A percentile compares a stretch with the other conserved stretches of the same genome.
phyloP scores from a whole-genome alignment of 92 coral and sea anemone species.

The Virgularia gustaviana region DNA sequence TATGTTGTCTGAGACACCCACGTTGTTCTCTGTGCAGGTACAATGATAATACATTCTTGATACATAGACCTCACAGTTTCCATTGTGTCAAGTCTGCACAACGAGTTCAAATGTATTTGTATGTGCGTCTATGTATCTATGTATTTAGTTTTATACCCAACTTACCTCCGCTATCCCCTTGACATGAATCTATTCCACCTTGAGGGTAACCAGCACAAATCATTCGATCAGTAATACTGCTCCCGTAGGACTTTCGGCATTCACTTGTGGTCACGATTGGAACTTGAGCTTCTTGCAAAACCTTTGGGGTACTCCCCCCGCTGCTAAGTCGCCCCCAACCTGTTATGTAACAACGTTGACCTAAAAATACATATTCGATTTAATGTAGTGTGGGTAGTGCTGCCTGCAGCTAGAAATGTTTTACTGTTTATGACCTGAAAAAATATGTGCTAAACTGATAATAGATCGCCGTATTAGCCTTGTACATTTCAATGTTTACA shows the following conservation, averaged over 20 bases:
- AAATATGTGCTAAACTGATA: too few species aligned
- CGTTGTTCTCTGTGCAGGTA: too few species aligned
- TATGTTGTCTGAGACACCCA: too few species aligned
- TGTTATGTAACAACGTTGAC: conserved; percentile 28
- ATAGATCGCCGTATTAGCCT: too few species aligned
- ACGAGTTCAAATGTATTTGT: not conserved
- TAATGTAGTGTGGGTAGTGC: not conserved
- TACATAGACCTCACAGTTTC: not conserved
- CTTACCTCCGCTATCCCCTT: conserved; percentile 39
- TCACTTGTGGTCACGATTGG: conserved; percentile 14
- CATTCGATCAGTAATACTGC: conserved; percentile 32
- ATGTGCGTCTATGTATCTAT: not conserved
- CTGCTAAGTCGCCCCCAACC: conserved; percentile 29
- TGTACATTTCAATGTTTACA: too few species aligned
- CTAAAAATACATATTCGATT: not conserved
- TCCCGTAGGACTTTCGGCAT: conserved; percentile 21
- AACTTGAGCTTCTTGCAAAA: conserved; percentile 35
- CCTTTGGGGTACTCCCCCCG: conserved; percentile 18
- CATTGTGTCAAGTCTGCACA: not conserved
- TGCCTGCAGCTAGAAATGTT: too few species aligned
- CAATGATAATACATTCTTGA: too few species aligned
- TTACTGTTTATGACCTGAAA: too few species aligned
- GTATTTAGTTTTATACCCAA: not conserved
- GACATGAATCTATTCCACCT: conserved; percentile 30
- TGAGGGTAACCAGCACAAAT: conserved; percentile 19